Evolutionary conservation across 2,113 vertebrate genomes (phyloP).

Genomic region (Notarius quadriscutis): DNA sequence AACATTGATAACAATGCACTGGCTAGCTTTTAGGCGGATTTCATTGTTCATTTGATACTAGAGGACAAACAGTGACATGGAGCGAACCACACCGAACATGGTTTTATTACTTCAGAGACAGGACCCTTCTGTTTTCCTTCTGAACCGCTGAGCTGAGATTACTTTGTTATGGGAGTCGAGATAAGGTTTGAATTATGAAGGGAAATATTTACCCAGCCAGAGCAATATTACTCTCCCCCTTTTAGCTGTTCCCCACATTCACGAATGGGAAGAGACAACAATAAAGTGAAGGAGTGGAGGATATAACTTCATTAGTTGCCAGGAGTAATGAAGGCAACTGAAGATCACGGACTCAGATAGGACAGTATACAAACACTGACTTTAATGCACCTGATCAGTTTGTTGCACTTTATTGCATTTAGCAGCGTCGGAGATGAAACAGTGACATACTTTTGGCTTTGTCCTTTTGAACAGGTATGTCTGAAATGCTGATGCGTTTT

Average conservation of each 20-base stretch:
- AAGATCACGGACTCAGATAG: constrained; percentile 65
- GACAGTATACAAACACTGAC: constrained; percentile 62
- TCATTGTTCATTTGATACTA: constrained; percentile 65
- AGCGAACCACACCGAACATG: constrained; percentile 49
- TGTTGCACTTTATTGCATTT: constrained; percentile 29
- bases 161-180: constrained; percentile 53
- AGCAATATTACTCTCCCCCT: constrained; percentile 64
- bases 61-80: constrained; percentile 58
- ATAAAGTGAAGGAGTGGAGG: constrained; percentile 66
- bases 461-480: constrained; percentile 20
- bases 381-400: constrained; percentile 48
- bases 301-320: constrained; percentile 75
- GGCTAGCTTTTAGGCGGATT: constrained; percentile 62
- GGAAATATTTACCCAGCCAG: constrained; percentile 64
- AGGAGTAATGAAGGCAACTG: constrained; percentile 72
- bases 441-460: constrained; percentile 6
- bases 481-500: constrained; percentile 16
- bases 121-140: constrained; percentile 36
- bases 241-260: constrained; percentile 65
- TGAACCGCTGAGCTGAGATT: constrained; percentile 44
- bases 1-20: constrained; percentile 11
- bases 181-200: constrained; percentile 68
- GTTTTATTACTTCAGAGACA: constrained; percentile 52
- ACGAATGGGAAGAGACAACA: constrained; percentile 60
- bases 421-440: constrained; percentile 24